Evolutionary conservation across 64 coral and sea anemone species (phyloP), one percentile per base, ranked within the genome.

Genomic region (Actinia equina): DNA sequence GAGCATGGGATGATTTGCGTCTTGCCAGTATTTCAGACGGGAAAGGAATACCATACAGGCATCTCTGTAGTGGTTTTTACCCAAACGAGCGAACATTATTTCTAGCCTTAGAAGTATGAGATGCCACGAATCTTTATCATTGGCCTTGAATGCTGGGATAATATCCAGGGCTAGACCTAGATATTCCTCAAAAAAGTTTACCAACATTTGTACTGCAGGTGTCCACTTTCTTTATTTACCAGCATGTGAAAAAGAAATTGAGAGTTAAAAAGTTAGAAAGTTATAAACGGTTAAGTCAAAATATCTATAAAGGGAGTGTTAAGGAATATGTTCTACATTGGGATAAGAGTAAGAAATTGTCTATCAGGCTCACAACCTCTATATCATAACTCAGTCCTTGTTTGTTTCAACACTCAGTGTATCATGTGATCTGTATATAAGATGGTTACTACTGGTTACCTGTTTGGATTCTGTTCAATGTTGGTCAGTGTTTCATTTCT

Each of bases 101-200:
- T 71, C 30, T 37, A 37, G 30, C 30, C 1, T 0, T 37, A 37
- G 30, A 37, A 37, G 19, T n/a, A n/a, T n/a, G 16, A 0, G 17
- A 52, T 70, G n/a, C n/a, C n/a, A n/a, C n/a, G n/a, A n/a, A n/a
- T n/a, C n/a, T n/a, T n/a, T n/a, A n/a, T n/a, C n/a, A n/a, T n/a
- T n/a, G n/a, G n/a, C n/a, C n/a, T n/a, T n/a, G n/a, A n/a, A 87
- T 17, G 53, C 70, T 20, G 1, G 20, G 20, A 87, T 87, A 17
- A 87, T 25, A 76, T 87, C 85, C 1, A 74, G 13, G 6, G 85
- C 22, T 26, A 69, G 16, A 23, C 61, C 85, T 3, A 86, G 30
- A 51, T 86, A 86, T 25, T 86, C 85, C 43, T 86, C 85, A 86
- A 86, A 86, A 18, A 86, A 86, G 4, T 15, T 86, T 0, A 86